Conservation (phyloP, 2,888 invertebrate genomes). For the Hemicrepidius hirtus region DNA sequence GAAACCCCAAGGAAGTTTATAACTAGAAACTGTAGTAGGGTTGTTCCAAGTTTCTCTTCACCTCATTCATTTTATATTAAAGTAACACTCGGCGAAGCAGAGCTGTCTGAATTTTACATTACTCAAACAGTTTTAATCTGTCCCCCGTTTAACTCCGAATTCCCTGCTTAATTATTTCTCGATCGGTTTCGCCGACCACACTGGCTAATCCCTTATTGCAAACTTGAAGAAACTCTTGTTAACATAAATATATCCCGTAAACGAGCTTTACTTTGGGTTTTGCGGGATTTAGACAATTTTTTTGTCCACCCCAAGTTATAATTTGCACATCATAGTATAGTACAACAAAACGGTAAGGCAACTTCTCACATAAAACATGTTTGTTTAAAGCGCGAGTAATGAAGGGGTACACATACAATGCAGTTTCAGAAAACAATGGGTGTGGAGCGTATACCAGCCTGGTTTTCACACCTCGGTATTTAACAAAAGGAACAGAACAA, state of each 20-base stretch:
- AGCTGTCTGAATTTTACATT: conserved; percentile 60
- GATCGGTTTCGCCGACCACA: conserved; percentile 34
- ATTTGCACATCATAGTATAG: conserved; percentile 11
- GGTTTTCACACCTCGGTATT: conserved; percentile 60
- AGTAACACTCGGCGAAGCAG: conserved; percentile 45
- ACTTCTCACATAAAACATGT: conserved; percentile 48
- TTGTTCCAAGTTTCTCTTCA: conserved; percentile 44
- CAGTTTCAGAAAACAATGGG: conserved; percentile 57
- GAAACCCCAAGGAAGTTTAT: conserved; percentile 35
- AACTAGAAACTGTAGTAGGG: conserved; percentile 36
- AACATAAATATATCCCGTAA: conserved; percentile 31
- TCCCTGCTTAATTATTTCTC: conserved; percentile 49
- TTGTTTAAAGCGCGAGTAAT: conserved; percentile 52
- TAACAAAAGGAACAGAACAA: conserved; percentile 55
- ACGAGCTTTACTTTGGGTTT: neutral
- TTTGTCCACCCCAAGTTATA: conserved; percentile 8
- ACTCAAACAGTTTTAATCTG: conserved; percentile 61
- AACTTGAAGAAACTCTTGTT: conserved; percentile 33
- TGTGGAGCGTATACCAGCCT: conserved; percentile 50
- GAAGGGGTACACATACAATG: conserved; percentile 55
- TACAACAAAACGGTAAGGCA: conserved; percentile 39
- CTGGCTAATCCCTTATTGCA: conserved; percentile 33
- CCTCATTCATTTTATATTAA: conserved; percentile 56
- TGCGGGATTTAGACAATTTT: conserved; percentile 11
- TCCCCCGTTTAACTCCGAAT: conserved; percentile 56